A percentile compares a stretch with the other conserved stretches of the same genome.
Conservation (phyloP, 2,797 vertebrate species). For the Pseudochirops corinnae region DNA sequence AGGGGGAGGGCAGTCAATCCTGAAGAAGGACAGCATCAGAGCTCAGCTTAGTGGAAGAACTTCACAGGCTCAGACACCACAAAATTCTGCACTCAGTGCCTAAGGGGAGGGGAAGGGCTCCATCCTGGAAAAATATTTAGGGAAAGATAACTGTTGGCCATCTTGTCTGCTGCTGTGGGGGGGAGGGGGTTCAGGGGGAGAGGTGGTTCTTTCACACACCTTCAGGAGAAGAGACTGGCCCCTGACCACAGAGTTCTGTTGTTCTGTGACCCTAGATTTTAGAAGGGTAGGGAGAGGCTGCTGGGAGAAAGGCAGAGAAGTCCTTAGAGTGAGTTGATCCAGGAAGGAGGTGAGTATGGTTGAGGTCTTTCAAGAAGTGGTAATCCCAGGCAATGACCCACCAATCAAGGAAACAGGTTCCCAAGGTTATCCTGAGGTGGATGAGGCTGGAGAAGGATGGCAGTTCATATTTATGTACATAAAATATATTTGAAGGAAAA, state of each 20-base stretch:
- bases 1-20: background rate
- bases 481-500: background rate
- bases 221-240: background rate
- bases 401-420: background rate
- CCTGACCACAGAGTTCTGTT: background rate
- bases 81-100: background rate
- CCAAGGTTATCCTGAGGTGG: background rate
- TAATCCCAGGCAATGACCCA: background rate
- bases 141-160: no score
- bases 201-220: background rate
- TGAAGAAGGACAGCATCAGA: background rate
- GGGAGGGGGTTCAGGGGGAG: no score
- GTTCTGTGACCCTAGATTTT: background rate
- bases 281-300: background rate
- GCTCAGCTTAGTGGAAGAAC: background rate
- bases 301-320: no score
- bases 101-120: background rate
- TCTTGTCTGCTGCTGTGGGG: no score
- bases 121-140: background rate
- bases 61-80: background rate
- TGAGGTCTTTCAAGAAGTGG: background rate
- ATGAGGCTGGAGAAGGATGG: background rate
- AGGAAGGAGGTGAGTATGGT: background rate
- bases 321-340: background rate
- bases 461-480: background rate